phyloP scores from a whole-genome alignment of 2,888 invertebrate species.

The Spodoptera littoralis region DNA sequence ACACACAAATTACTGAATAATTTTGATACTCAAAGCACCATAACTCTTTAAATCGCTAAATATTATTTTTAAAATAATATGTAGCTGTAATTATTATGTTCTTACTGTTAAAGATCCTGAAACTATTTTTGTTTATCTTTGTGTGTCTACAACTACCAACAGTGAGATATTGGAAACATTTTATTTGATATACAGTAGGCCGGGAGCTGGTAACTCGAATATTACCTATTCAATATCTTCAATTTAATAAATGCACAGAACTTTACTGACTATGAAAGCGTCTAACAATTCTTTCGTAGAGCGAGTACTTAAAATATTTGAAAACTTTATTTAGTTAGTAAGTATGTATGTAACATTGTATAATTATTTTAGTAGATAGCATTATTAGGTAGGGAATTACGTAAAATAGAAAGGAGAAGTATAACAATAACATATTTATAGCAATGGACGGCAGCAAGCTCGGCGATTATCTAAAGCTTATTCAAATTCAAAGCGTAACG shows the following conservation, averaged over 20 bases:
- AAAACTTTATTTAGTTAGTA: constrained; percentile 25
- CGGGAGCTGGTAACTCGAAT: constrained; percentile 35
- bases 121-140: constrained; percentile 34
- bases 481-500: constrained; percentile 52
- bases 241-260: constrained; percentile 24
- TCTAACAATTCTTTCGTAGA: constrained; percentile 30
- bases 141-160: constrained; percentile 51
- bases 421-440: constrained; percentile 61
- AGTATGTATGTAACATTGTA: constrained; percentile 39
- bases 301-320: constrained; percentile 34
- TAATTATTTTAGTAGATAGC: constrained; percentile 40
- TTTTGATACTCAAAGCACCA: constrained; percentile 56
- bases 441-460: constrained; percentile 85
- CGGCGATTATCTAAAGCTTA: constrained; percentile 64
- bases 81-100: constrained; percentile 15
- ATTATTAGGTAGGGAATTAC: constrained; percentile 41
- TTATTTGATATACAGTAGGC: constrained; percentile 31
- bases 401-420: constrained; percentile 50
- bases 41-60: constrained; percentile 44
- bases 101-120: constrained; percentile 16
- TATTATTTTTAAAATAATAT: constrained; percentile 43
- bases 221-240: constrained; percentile 19
- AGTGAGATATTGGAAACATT: constrained; percentile 49
- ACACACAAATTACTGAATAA: constrained; percentile 12
- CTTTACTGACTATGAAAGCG: constrained; percentile 39